Evolutionary conservation across 2,888 invertebrate species (phyloP).

Genomic region (Meta bourneti): DNA sequence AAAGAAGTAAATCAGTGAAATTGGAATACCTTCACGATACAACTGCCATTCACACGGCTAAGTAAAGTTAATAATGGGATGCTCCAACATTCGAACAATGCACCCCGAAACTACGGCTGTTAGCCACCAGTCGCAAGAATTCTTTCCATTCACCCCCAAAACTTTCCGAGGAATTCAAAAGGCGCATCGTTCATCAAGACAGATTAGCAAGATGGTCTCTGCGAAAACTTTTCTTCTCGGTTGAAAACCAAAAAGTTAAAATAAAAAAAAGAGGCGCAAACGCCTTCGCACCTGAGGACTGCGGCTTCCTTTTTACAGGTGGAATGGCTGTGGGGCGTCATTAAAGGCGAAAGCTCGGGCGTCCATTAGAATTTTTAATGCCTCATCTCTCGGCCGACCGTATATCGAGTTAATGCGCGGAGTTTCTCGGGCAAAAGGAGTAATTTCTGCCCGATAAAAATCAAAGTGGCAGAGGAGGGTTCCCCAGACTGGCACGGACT

Average conservation of each 20-base stretch:
- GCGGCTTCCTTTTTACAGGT: slow-evolving; percentile 23
- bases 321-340: slow-evolving; percentile 30
- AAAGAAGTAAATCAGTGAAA: neutral
- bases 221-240: slow-evolving; percentile 24
- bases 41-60: neutral
- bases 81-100: neutral
- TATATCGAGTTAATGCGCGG: slow-evolving; percentile 60
- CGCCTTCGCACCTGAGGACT: slow-evolving; percentile 37
- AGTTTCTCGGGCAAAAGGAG: slow-evolving; percentile 38
- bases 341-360: slow-evolving; percentile 49
- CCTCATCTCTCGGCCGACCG: slow-evolving; percentile 27
- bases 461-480: slow-evolving; percentile 32
- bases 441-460: slow-evolving; percentile 71
- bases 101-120: neutral
- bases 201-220: slow-evolving; percentile 34
- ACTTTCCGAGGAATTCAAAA: neutral
- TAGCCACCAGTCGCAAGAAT: neutral
- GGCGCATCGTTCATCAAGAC: slow-evolving; percentile 21
- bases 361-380: slow-evolving; percentile 73
- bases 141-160: neutral
- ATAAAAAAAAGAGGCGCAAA: neutral
- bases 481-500: slow-evolving; percentile 9
- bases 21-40: neutral
- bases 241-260: neutral
- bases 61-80: neutral